A percentile compares a stretch with the other conserved stretches of the same genome.
phyloP scores from a whole-genome alignment of 2,888 invertebrate species.

The Thecophora atra region DNA sequence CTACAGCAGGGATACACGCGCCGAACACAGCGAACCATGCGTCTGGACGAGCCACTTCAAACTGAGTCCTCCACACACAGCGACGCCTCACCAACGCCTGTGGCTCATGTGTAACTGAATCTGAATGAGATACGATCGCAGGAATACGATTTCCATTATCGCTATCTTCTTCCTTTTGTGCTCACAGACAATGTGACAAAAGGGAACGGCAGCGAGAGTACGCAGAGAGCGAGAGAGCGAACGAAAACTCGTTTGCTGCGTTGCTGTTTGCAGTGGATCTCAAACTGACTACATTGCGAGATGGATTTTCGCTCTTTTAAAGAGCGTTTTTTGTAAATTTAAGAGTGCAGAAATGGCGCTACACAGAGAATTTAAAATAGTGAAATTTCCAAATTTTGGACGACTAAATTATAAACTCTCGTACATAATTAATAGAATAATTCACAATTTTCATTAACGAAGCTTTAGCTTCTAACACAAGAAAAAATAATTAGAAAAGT shows the following conservation, averaged over 20 bases:
- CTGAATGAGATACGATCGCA: conserved; percentile 53
- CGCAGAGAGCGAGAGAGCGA: conserved; percentile 1
- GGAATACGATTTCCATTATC: conserved; percentile 43
- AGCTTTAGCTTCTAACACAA: too few species aligned
- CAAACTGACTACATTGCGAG: too few species aligned
- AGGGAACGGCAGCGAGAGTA: conserved; percentile 14
- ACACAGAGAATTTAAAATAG: too few species aligned
- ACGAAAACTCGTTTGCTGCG: background rate
- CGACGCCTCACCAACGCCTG: conserved; percentile 19
- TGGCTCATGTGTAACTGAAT: conserved; percentile 45
- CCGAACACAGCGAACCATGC: conserved; percentile 50
- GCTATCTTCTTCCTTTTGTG: conserved; percentile 27
- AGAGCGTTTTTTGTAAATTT: too few species aligned
- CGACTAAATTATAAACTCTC: too few species aligned
- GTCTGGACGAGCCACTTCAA: conserved; percentile 56
- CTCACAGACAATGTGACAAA: conserved; percentile 19
- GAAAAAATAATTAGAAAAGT: too few species aligned
- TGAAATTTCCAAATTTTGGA: too few species aligned
- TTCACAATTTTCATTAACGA: too few species aligned
- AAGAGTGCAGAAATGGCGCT: too few species aligned
- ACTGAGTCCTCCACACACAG: conserved; percentile 49
- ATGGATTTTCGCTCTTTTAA: too few species aligned
- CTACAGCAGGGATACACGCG: conserved; percentile 7
- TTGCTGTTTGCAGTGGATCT: background rate
- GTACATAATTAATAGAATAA: too few species aligned